Evolutionary conservation across 2,797 vertebrate species (phyloP).

Genomic region (Typhlichthys subterraneus): DNA sequence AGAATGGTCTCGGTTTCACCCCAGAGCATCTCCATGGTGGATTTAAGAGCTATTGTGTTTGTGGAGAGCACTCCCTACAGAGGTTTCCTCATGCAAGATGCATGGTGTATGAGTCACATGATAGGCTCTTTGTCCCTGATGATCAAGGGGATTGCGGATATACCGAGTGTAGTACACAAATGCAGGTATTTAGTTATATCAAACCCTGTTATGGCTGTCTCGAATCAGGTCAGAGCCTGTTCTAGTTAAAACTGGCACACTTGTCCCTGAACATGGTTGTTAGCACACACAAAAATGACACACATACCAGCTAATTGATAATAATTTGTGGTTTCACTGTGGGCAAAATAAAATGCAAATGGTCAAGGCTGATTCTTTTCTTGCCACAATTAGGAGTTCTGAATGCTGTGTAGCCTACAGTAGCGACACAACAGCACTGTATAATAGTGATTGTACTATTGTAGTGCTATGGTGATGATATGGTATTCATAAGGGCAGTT

Average conservation of each 20-base stretch:
- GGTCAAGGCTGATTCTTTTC: too few species aligned
- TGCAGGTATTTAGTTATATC: slow-evolving; percentile 48
- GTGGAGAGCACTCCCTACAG: slow-evolving; percentile 21
- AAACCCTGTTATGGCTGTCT: slow-evolving; percentile 30
- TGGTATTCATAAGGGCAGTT: too few species aligned
- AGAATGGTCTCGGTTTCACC: slow-evolving; percentile 19
- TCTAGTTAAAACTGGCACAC: slow-evolving; percentile 54
- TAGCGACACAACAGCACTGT: too few species aligned
- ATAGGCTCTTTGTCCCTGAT: slow-evolving; percentile 41
- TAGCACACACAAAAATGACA: too few species aligned
- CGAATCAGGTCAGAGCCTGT: slow-evolving; percentile 60
- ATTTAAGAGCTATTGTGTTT: slow-evolving; percentile 51
- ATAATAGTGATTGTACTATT: too few species aligned
- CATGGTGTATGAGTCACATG: slow-evolving; percentile 39
- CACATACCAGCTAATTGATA: too few species aligned
- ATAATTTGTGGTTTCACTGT: slow-evolving; percentile 11
- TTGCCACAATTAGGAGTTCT: too few species aligned
- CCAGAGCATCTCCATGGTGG: slow-evolving; percentile 14
- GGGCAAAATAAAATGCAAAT: not conserved
- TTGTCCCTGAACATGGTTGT: slow-evolving; percentile 33
- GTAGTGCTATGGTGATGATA: too few species aligned
- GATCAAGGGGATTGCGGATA: slow-evolving; percentile 38
- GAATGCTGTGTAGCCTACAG: too few species aligned
- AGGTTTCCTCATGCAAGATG: slow-evolving; percentile 45
- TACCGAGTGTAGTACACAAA: slow-evolving; percentile 22